Percentiles rank a stretch among this genome's conserved stretches.
Conservation (phyloP, 1,140 invertebrate species). For the Bilobella aurantiaca region DNA sequence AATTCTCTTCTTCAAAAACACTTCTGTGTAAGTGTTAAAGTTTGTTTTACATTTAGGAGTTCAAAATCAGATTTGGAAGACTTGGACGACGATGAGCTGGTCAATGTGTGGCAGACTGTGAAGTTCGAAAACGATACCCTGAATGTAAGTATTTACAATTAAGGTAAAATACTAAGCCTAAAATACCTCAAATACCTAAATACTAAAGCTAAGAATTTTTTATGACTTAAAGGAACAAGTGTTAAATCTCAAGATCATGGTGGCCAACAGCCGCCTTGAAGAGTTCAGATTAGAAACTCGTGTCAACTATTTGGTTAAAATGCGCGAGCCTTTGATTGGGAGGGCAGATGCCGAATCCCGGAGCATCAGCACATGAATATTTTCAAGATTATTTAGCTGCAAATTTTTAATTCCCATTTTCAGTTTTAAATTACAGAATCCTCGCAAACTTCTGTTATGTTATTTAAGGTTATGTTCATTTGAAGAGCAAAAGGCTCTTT, state of each 20-base stretch:
- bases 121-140: conserved; percentile 31
- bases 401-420: too few species aligned
- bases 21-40: too few species aligned
- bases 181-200: conserved; percentile 6
- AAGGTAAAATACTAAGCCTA: not conserved
- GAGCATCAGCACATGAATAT: too few species aligned
- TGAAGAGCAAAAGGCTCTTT: too few species aligned
- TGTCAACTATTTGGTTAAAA: conserved; percentile 29
- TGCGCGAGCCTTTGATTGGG: too few species aligned
- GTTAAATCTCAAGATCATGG: conserved; percentile 17
- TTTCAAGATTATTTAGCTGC: too few species aligned
- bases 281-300: conserved; percentile 30
- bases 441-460: too few species aligned
- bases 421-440: too few species aligned
- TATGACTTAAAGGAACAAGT: conserved; percentile 31
- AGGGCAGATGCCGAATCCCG: too few species aligned
- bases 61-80: conserved; percentile 16
- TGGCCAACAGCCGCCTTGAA: conserved; percentile 24
- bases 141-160: conserved; percentile 26
- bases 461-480: too few species aligned
- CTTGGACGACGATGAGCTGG: conserved; percentile 20
- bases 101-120: conserved; percentile 17
- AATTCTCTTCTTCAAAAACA: not conserved
- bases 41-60: conserved; percentile 11
- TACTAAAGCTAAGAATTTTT: not conserved